Evolutionary conservation across 2,888 invertebrate species (phyloP).

Genomic region (Trilocha varians): DNA sequence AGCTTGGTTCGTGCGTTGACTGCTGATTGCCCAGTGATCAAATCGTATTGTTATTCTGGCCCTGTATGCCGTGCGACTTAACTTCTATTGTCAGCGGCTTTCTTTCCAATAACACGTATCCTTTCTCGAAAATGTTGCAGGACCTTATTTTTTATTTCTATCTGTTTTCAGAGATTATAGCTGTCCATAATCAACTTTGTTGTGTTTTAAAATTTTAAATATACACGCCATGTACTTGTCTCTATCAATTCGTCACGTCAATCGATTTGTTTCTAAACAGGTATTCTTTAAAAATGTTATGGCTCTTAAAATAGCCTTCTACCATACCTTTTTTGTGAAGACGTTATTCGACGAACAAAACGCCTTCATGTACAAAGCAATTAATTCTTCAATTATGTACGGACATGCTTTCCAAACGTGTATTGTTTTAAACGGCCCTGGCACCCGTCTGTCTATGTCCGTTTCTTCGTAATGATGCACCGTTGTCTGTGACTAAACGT

Average conservation of each 20-base stretch:
- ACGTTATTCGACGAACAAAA: not conserved
- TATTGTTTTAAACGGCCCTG: constrained; percentile 17
- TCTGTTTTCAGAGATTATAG: no score
- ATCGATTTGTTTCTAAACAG: no score
- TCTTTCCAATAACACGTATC: constrained; percentile 19
- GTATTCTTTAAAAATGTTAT: no score
- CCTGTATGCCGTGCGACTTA: constrained; percentile 15
- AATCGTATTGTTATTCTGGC: constrained; percentile 22
- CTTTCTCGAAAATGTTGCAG: constrained; percentile 15
- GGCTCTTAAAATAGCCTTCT: no score
- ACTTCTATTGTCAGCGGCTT: constrained; percentile 9
- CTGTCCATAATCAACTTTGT: no score
- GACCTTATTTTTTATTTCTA: constrained; percentile 3
- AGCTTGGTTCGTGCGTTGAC: constrained; percentile 24
- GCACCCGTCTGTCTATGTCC: constrained; percentile 23
- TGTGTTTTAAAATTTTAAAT: no score
- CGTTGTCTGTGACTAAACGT: constrained; percentile 6
- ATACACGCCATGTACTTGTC: no score
- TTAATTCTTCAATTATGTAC: constrained; percentile 4
- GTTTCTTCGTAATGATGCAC: constrained; percentile 14
- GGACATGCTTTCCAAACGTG: constrained; percentile 13
- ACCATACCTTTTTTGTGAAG: no score
- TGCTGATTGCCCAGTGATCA: constrained; percentile 15
- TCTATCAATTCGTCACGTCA: no score
- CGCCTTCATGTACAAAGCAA: constrained; percentile 2